Percentiles rank a stretch among this genome's conserved stretches.
These are phyloP conservation scores for Lutjanus campechanus DNA, from an alignment of 2,797 vertebrate genomes.

Conservation along the genomic window DNA sequence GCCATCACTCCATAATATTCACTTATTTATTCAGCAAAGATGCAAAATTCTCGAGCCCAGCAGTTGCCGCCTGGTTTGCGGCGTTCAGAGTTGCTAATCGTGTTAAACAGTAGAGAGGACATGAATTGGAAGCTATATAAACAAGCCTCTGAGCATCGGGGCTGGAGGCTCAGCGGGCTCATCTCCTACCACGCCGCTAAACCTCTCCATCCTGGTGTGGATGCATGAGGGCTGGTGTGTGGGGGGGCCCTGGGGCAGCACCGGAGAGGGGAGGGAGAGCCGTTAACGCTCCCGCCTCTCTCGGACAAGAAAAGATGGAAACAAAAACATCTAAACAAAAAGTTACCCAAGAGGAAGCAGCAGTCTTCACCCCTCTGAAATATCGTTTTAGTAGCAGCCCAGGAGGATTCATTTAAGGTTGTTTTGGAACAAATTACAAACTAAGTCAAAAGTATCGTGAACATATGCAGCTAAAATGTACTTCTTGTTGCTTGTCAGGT, in stretches of 20 bases:
- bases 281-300: constrained; percentile 23
- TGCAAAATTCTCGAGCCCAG: constrained; percentile 39
- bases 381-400: background rate
- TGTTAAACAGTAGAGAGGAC: constrained; percentile 63
- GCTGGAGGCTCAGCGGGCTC: constrained; percentile 62
- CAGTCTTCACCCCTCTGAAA: constrained; percentile 30
- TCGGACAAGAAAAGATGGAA: constrained; percentile 25
- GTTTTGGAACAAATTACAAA: constrained; percentile 38
- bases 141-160: constrained; percentile 58
- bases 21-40: constrained; percentile 61
- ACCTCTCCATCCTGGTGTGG: constrained; percentile 44
- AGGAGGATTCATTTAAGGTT: constrained; percentile 28
- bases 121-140: constrained; percentile 60
- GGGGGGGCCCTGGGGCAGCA: constrained; percentile 23
- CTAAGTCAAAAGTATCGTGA: constrained; percentile 22
- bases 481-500: background rate
- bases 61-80: constrained; percentile 49
- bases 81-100: constrained; percentile 68
- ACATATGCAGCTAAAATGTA: constrained; percentile 21
- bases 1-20: constrained; percentile 45
- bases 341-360: constrained; percentile 20
- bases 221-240: constrained; percentile 31
- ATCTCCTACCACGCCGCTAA: constrained; percentile 54
- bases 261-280: constrained; percentile 17
- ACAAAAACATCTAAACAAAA: constrained; percentile 47